Evolutionary conservation across 2,113 vertebrate species (phyloP), one percentile per base, ranked within the genome.

Genomic region (Cathartes aura): DNA sequence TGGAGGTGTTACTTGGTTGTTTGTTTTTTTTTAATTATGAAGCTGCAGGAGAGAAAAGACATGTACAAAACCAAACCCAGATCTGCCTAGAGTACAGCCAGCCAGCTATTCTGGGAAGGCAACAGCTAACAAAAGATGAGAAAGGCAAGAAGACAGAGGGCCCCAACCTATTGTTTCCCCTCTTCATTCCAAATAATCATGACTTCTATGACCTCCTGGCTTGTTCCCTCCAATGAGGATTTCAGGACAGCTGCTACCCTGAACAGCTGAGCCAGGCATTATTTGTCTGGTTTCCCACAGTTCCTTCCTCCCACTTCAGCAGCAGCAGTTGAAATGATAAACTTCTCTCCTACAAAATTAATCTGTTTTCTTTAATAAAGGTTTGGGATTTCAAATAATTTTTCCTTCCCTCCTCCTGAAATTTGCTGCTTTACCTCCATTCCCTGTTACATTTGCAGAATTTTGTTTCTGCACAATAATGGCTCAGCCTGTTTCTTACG

Each of bases 91-190:
- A 42, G 45, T n/a, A 48, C 81, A 81, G 87, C 38, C 21, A 34
- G 78, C 23, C 78, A 45, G 78, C 87, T 94, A 43, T 89, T 84
- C 92, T 96, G 94, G 85, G 85, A 40, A 87, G 88, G 93, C 91
- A 86, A 15, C 40, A 56, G 42, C 85, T 79, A 63, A 94, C 95
- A 93, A 95, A 97, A 73, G 89, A 55, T 5, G 56, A 91, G 96
- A 92, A 59, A 83, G 76, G 92, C 82, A 74, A 94, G 90, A 73
- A 86, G 94, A 84, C 47, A 26, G n/a, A 76, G 82, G 93, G 87
- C 85, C 97, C 90, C 92, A 67, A 40, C 58, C 97, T 92, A 97
- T 98, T 98, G 95, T 98, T 96, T 91, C 68, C 60, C 45, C 34
- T 66, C 91, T 76, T 78, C 76, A 50, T 96, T 88, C 76, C 89